Conservation (phyloP, 2,797 vertebrate species). For the Erithacus rubecula region DNA sequence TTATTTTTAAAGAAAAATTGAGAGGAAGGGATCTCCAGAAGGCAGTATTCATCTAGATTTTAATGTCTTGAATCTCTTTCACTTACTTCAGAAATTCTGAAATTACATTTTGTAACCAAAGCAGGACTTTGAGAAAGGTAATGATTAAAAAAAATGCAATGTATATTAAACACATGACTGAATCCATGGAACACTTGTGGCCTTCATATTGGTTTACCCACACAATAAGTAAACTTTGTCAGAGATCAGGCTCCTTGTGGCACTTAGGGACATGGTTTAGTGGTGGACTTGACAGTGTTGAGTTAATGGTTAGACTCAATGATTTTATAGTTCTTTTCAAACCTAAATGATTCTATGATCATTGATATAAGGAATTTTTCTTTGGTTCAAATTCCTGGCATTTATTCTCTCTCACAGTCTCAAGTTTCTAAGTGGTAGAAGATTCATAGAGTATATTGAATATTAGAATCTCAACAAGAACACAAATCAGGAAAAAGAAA, state of each 20-base stretch:
- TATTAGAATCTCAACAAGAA: constrained; percentile 10
- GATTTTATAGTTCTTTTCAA: background rate
- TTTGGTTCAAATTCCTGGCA: background rate
- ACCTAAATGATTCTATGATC: background rate
- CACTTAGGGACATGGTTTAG: background rate
- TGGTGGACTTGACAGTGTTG: background rate
- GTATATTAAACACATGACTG: background rate
- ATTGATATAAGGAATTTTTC: background rate
- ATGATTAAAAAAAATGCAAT: background rate
- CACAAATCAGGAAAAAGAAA: background rate
- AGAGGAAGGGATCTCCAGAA: background rate
- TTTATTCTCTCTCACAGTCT: background rate
- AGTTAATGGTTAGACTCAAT: background rate
- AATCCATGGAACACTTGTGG: background rate
- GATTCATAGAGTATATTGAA: background rate
- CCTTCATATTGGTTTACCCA: background rate
- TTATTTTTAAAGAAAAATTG: background rate
- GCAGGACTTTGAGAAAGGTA: background rate
- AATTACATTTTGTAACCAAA: background rate
- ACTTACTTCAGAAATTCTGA: background rate
- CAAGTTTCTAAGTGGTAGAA: background rate
- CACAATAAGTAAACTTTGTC: background rate
- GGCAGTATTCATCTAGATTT: background rate
- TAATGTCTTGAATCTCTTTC: background rate
- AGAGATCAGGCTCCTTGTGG: background rate